phyloP scores from a whole-genome alignment of 2,113 vertebrate genomes.

The Tetrax tetrax region DNA sequence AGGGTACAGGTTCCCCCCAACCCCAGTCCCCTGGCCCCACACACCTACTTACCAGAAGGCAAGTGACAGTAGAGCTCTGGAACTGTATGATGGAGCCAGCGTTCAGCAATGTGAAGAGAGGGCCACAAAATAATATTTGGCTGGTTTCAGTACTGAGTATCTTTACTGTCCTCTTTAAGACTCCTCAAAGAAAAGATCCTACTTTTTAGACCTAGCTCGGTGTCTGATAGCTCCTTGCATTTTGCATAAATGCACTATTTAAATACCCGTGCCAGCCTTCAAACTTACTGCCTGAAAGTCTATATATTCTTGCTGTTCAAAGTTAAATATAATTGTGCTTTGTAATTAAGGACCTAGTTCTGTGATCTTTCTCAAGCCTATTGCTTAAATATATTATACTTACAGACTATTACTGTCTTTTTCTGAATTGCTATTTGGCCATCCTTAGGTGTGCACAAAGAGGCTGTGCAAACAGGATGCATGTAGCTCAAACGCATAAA shows the following conservation, averaged over 20 bases:
- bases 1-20: neutral
- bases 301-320: neutral
- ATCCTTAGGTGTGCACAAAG: neutral
- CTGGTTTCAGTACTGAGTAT: neutral
- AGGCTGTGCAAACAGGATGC: neutral
- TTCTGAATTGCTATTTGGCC: neutral
- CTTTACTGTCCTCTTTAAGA: neutral
- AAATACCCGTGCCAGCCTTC: neutral
- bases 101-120: neutral
- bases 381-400: neutral
- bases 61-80: neutral
- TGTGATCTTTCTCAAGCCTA: neutral
- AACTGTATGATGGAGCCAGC: neutral
- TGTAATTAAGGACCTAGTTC: neutral
- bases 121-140: neutral
- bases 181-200: neutral
- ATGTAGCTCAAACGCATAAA: neutral
- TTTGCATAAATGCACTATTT: neutral
- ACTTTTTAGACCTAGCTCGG: neutral
- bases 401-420: neutral
- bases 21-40: neutral
- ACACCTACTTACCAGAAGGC: neutral
- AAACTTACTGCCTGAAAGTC: neutral
- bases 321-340: neutral
- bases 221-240: neutral